These are phyloP conservation scores for Arenicola marina DNA, from an alignment of 2,888 invertebrate species.

Conservation along the genomic window DNA sequence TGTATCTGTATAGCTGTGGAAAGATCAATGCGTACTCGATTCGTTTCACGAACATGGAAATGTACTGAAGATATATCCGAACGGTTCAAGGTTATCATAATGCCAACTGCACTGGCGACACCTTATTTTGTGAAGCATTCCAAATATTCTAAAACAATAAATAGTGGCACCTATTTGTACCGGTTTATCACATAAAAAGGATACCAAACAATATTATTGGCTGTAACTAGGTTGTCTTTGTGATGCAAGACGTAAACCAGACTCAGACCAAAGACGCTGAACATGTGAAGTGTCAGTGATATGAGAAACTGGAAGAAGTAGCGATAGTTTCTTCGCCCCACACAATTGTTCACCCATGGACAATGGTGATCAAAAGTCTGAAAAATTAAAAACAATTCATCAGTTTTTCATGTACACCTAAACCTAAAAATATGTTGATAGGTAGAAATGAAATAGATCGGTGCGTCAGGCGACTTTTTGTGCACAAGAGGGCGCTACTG, in stretches of 20 bases:
- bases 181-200: slow-evolving; percentile 46
- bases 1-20: no score
- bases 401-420: not conserved
- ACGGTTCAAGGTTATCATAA: no score
- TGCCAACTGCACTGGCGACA: no score
- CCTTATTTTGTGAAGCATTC: no score
- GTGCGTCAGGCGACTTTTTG: no score
- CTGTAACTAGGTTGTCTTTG: slow-evolving; percentile 77
- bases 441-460: not conserved
- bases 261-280: slow-evolving; percentile 93
- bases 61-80: no score
- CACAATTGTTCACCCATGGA: slow-evolving; percentile 62
- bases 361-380: slow-evolving; percentile 99
- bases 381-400: slow-evolving; percentile 52
- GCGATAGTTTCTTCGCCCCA: slow-evolving; percentile 92
- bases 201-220: slow-evolving; percentile 63
- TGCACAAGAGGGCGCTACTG: no score
- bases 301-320: slow-evolving; percentile 99
- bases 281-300: slow-evolving; percentile 95
- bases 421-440: not conserved
- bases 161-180: no score
- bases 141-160: no score
- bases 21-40: no score
- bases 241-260: slow-evolving; percentile 88
- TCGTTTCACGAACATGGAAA: no score